A percentile compares a stretch with the other conserved stretches of the same genome.
Evolutionary conservation across 2,888 invertebrate genomes (phyloP).

Genomic region (Drosophila eohydei): DNA sequence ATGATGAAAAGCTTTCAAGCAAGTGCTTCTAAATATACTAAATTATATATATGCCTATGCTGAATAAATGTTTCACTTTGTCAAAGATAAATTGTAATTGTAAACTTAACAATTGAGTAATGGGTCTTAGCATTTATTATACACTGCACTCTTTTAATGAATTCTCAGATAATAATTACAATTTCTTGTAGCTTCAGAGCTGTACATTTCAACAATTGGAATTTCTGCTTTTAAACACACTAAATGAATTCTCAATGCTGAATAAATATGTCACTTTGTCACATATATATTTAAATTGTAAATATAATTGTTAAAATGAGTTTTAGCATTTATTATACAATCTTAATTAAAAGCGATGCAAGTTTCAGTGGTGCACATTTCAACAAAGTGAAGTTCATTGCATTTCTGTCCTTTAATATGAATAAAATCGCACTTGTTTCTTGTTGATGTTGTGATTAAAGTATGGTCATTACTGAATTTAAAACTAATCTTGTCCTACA

Average conservation of each 20-base stretch:
- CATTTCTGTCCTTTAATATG: slow-evolving; percentile 32
- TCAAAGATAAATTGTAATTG: not conserved
- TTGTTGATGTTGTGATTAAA: slow-evolving; percentile 25
- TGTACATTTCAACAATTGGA: not conserved
- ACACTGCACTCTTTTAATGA: not conserved
- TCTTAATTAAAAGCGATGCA: slow-evolving; percentile 7
- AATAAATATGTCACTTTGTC: slow-evolving; percentile 33
- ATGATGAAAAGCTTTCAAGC: slow-evolving; percentile 51
- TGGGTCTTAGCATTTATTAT: not conserved
- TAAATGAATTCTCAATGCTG: not conserved
- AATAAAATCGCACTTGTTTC: slow-evolving; percentile 51
- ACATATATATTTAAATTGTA: not conserved
- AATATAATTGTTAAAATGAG: not conserved
- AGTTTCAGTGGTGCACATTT: slow-evolving; percentile 4
- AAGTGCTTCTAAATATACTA: slow-evolving; percentile 44
- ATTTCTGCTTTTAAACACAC: slow-evolving; percentile 31
- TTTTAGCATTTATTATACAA: slow-evolving; percentile 17
- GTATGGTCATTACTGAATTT: slow-evolving; percentile 36
- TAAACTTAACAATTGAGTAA: not conserved
- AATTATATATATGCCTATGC: slow-evolving; percentile 9
- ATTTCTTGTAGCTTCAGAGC: not conserved
- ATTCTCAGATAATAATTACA: not conserved
- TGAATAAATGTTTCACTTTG: slow-evolving; percentile 16
- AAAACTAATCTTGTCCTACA: slow-evolving; percentile 37
- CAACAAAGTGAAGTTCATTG: slow-evolving; percentile 14